Evolutionary conservation across 1,140 invertebrate genomes (phyloP).

Genomic region (Lucilia sericata): DNA sequence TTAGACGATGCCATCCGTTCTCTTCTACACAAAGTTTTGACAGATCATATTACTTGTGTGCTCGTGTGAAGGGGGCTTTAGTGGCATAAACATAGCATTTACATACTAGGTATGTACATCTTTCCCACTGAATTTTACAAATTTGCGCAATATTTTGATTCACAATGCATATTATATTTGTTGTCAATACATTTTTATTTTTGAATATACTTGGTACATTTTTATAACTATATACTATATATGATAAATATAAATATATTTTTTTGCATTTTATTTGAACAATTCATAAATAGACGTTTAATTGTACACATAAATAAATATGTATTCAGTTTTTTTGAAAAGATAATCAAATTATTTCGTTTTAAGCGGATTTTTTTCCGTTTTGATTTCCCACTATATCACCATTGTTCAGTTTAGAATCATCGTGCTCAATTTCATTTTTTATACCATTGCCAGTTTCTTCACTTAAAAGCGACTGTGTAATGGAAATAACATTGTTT

Average conservation of each 20-base stretch:
- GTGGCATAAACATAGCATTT: too few species aligned
- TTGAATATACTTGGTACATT: constrained; percentile 17
- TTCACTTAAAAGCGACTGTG: neutral
- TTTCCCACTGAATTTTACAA: too few species aligned
- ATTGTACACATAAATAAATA: neutral
- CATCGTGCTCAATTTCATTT: neutral
- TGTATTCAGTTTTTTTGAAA: neutral
- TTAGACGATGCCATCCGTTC: too few species aligned
- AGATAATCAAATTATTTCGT: neutral
- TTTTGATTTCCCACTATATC: neutral
- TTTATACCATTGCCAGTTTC: neutral
- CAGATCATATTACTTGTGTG: too few species aligned
- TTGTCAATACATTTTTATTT: constrained; percentile 5
- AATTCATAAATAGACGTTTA: neutral
- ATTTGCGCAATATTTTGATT: too few species aligned
- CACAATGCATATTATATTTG: neutral
- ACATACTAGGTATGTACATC: too few species aligned
- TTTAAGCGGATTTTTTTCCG: neutral
- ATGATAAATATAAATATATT: constrained; percentile 13
- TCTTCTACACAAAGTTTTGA: too few species aligned
- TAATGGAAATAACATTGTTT: neutral
- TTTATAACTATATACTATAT: constrained; percentile 18
- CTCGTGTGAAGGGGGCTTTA: too few species aligned
- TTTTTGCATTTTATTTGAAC: neutral
- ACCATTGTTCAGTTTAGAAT: constrained; percentile 11